Conservation (phyloP, 2,797 vertebrate species). For the Agapornis canus region DNA sequence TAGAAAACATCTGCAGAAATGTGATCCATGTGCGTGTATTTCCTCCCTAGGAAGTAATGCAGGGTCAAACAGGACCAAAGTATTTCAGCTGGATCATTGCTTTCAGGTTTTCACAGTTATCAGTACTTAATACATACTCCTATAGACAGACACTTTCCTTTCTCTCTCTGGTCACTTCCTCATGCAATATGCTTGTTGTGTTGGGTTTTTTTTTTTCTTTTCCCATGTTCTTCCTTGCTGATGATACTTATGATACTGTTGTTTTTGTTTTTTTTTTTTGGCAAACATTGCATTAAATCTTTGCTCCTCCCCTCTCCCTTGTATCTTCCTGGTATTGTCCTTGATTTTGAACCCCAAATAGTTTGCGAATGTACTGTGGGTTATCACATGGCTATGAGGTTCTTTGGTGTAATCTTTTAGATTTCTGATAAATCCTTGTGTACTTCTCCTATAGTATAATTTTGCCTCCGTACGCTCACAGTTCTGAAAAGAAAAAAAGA, state of each 20-base stretch:
- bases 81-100: background rate
- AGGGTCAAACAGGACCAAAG: background rate
- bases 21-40: background rate
- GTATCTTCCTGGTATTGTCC: background rate
- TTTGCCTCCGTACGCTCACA: background rate
- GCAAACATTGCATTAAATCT: background rate
- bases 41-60: background rate
- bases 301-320: background rate
- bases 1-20: background rate
- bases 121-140: background rate
- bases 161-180: background rate
- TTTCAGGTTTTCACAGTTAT: background rate
- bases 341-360: background rate
- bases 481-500: background rate
- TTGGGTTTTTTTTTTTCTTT: background rate
- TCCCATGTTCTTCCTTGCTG: background rate
- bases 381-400: background rate
- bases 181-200: background rate
- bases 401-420: background rate
- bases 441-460: background rate
- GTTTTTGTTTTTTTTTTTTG: background rate
- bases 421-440: background rate
- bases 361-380: background rate
- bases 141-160: background rate
- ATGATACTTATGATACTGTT: background rate